Evolutionary conservation across 2,113 vertebrate species (phyloP).

Genomic region (Megaceryle torquata): DNA sequence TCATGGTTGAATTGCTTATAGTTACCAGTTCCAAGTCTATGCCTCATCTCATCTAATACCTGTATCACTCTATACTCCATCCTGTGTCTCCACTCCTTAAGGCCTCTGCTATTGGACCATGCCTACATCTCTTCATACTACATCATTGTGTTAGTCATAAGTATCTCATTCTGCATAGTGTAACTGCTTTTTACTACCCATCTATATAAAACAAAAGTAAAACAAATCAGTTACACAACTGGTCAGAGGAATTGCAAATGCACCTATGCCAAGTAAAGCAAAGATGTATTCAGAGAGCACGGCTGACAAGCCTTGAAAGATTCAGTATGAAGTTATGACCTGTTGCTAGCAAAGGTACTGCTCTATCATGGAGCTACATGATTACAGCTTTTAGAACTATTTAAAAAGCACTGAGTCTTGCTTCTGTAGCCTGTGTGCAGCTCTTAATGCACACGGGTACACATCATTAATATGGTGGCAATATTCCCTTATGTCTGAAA

Average conservation of each 20-base stretch:
- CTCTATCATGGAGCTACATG: neutral
- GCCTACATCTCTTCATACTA: neutral
- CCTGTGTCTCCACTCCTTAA: neutral
- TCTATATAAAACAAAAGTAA: neutral
- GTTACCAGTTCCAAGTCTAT: neutral
- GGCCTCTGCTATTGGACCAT: neutral
- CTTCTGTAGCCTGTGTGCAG: neutral
- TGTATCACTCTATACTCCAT: neutral
- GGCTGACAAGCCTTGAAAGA: neutral
- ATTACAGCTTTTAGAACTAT: neutral
- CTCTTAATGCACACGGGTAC: neutral
- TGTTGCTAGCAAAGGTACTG: neutral
- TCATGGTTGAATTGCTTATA: neutral
- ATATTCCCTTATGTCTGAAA: neutral
- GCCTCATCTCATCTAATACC: neutral
- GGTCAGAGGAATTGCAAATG: neutral
- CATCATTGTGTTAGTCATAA: fast-evolving
- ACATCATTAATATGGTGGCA: neutral
- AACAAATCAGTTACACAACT: neutral
- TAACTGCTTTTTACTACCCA: neutral
- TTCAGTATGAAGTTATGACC: fast-evolving
- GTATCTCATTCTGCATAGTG: neutral
- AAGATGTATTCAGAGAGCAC: neutral
- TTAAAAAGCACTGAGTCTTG: neutral
- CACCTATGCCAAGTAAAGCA: neutral